These are phyloP conservation scores for Augochlorella aurata DNA, from an alignment of 2,888 invertebrate genomes.

Conservation along the genomic window DNA sequence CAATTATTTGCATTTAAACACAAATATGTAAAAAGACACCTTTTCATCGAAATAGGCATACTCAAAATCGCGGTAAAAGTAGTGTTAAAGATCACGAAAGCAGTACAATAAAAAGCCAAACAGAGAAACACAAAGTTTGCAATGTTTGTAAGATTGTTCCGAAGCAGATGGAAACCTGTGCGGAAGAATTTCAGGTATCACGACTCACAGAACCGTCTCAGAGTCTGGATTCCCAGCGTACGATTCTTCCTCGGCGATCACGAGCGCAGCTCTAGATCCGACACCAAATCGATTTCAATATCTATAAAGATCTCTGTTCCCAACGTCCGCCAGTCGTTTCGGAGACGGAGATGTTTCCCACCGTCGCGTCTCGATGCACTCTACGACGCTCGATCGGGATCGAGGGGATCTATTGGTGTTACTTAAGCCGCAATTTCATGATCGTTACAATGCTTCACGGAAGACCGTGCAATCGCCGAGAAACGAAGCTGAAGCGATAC, in stretches of 20 bases:
- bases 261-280: constrained; percentile 14
- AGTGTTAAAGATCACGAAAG: too few species aligned
- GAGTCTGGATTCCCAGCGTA: not conserved
- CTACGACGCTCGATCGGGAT: constrained; percentile 24
- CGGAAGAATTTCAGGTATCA: not conserved
- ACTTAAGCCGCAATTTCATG: constrained; percentile 53
- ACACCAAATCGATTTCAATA: constrained; percentile 55
- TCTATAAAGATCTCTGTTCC: constrained; percentile 30
- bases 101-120: too few species aligned
- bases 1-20: too few species aligned
- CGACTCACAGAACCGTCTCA: not conserved
- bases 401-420: constrained; percentile 30
- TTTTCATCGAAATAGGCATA: too few species aligned
- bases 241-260: not conserved
- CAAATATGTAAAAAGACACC: too few species aligned
- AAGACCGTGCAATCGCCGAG: constrained; percentile 20
- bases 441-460: constrained; percentile 50
- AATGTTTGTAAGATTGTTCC: not conserved
- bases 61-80: too few species aligned
- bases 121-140: not conserved
- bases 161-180: not conserved
- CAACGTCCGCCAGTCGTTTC: constrained; percentile 5
- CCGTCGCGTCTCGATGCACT: constrained; percentile 41
- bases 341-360: constrained; percentile 35
- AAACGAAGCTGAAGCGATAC: constrained; percentile 13